Evolutionary conservation across 2,113 vertebrate species (phyloP), one percentile per base, ranked within the genome.

Genomic region (Dryoscopus gambensis): DNA sequence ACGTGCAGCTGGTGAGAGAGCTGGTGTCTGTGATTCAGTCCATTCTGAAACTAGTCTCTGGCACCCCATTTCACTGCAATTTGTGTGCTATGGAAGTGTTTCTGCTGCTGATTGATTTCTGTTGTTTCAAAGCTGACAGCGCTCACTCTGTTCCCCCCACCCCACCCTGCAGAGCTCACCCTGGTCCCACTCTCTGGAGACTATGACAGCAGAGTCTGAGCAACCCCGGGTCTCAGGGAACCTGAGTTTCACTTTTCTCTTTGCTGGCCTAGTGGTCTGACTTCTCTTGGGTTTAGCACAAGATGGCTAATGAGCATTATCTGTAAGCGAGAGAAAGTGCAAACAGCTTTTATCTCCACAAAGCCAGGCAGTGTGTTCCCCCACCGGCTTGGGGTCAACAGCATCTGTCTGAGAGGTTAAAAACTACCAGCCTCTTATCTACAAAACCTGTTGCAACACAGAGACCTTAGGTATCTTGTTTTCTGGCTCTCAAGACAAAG

Each of bases 321-420:
- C 85, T 86, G 31, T 30, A 37, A 63, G 42, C 1, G 1, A 90
- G 76, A 59, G 76, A 94, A 96, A 92, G 88, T 64, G 57, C 88
- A 90, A 95, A 89, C 80, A 89, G 80, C 73, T 93, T 94, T 94
- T 94, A 97, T 94, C 95, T 93, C 33, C 40, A 10, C 4, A 3
- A 91, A 88, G 76, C 39, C 90, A 95, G 78, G 89, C 82, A 33
- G 46, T 2, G 28, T 67, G 59, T 77, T 10, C 52, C 78, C 50
- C 14, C 59, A 55, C 69, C 7, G 0, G 20, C 47, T 59, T 73
- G 31, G 37, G 82, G 84, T 85, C 67, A 73, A 73, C 67, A 9
- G 2, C 22, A 15, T 47, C 89, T 80, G 35, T 76, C 84, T 63
- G 17, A 16, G 10, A 4, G 4, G 42, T 40, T 91, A 59, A 88